phyloP scores from a whole-genome alignment of 1,140 invertebrate genomes.

The Drosophila gunungcola region DNA sequence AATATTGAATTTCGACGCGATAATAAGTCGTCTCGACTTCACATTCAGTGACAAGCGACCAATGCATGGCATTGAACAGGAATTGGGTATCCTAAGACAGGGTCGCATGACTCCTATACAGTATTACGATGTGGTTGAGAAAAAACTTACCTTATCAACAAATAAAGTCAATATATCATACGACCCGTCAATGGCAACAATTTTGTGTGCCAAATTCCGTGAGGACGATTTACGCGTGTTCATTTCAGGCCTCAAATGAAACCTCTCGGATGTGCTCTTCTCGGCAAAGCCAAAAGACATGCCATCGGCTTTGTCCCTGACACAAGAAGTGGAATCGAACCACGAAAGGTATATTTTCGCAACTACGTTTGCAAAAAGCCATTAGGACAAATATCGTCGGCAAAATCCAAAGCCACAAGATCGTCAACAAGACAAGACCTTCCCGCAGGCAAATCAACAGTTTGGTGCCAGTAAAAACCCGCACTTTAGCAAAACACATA shows the following conservation, averaged over 20 bases:
- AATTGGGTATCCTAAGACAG: neutral
- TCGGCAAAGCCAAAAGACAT: slow-evolving; percentile 4
- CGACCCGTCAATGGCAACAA: neutral
- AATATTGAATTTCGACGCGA: neutral
- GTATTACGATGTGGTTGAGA: neutral
- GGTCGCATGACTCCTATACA: neutral
- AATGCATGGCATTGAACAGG: neutral
- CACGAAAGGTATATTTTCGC: slow-evolving; percentile 15
- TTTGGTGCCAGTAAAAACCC: slow-evolving; percentile 15
- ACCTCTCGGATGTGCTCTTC: neutral
- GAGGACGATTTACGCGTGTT: neutral
- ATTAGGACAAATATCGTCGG: slow-evolving; percentile 11
- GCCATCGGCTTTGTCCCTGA: slow-evolving; percentile 7
- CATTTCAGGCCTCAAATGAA: neutral
- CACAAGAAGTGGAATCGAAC: slow-evolving; percentile 21
- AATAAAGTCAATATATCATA: neutral
- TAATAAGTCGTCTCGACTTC: neutral
- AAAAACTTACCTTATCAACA: neutral
- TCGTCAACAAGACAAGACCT: slow-evolving; percentile 15
- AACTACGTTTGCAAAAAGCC: slow-evolving; percentile 15
- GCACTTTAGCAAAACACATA: slow-evolving; percentile 10
- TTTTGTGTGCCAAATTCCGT: neutral
- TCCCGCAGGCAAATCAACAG: slow-evolving; percentile 3
- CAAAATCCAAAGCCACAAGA: slow-evolving; percentile 9
- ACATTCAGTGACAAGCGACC: neutral